Evolutionary conservation across 2,797 vertebrate genomes (phyloP), one percentile per base, ranked within the genome.

Genomic region (Sebastes kiyomatsui): DNA sequence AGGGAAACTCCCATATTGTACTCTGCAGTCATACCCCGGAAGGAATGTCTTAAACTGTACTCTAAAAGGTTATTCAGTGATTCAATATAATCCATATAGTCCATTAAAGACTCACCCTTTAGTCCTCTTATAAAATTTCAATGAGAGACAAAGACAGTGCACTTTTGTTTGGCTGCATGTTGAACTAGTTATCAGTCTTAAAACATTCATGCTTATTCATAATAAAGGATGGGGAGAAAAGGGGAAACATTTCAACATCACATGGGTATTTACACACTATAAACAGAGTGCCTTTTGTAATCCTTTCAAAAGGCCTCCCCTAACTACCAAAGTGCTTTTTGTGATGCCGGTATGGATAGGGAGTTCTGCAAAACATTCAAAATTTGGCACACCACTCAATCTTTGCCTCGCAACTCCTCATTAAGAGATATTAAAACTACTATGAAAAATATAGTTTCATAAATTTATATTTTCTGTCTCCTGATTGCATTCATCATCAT

Each of bases 141-240:
- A 84, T 84, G 81, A 87, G 42, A 59, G 28, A 74, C 59, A 81
- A 88, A 90, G 83, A 84, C 78, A 90, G 46, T 82, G 86, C 79
- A 84, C 80, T 82, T 81, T 83, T 78, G 85, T 90, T 90, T 83
- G 74, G 70, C 81, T 88, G 49, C 71, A 74, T 89, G 88, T 90
- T 85, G 58, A 84, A 88, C 76, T 79, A 80, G 80, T 89, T 87
- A 92, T 89, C 80, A 67, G 65, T 77, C 73, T 59, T 93, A 62
- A 92, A 94, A 93, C 72, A 90, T 91, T 90, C 65, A 93, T 89
- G 86, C 71, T 78, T 88, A 83, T 92, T 90, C 81, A 88, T 91
- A 79, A 85, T 90, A 70, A 85, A 93, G 66, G 79, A 84, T 27
- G 1, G 27, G 69, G 33, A 84, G 64, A 89, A 83, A 46, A 64